Conservation (phyloP, 2,797 vertebrate species). For the Gadopsis marmoratus region DNA sequence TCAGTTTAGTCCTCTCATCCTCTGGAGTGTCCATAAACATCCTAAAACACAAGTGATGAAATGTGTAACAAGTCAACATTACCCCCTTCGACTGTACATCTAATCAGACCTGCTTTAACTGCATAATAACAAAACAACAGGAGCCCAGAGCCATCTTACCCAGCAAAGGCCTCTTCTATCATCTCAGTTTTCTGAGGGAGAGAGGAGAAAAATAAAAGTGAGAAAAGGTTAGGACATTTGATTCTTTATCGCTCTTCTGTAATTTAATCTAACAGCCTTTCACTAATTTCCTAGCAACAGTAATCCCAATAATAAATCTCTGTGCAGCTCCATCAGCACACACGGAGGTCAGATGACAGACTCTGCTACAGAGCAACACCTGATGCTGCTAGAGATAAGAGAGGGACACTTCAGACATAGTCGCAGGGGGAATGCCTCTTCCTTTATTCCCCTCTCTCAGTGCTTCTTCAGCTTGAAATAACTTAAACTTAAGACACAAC, state of each 20-base stretch:
- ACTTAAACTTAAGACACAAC: not conserved
- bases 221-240: not conserved
- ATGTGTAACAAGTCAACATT: not conserved
- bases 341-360: not conserved
- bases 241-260: not conserved
- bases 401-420: not conserved
- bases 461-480: too few species aligned
- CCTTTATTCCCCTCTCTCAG: not conserved
- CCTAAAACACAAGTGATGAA: conserved; percentile 72
- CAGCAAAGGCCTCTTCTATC: conserved; percentile 98
- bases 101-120: not conserved
- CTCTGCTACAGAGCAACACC: not conserved
- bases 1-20: conserved; percentile 95
- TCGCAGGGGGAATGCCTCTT: not conserved
- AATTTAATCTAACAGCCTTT: not conserved
- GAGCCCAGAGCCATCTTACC: conserved; percentile 83
- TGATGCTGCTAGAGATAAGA: not conserved
- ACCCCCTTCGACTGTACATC: not conserved
- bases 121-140: not conserved
- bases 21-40: conserved; percentile 99
- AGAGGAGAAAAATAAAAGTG: conserved; percentile 2
- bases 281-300: not conserved
- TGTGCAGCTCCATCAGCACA: not conserved
- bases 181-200: conserved; percentile 93
- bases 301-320: not conserved